Percentiles rank a stretch among this genome's conserved stretches.
Evolutionary conservation across 1,140 invertebrate genomes (phyloP).

Genomic region (Scaptodrosophila lebanonensis): DNA sequence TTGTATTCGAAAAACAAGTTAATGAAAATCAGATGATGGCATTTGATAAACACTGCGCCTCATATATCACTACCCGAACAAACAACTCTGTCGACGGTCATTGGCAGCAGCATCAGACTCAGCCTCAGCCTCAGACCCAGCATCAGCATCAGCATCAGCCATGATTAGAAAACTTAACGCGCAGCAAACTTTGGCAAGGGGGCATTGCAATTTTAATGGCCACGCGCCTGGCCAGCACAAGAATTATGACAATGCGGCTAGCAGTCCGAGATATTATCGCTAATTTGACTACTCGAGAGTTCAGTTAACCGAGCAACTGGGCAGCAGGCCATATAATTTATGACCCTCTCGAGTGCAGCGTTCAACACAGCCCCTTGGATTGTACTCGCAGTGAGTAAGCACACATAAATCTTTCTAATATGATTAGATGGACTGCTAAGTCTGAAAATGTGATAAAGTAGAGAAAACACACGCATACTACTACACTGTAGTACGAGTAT

Average conservation of each 20-base stretch:
- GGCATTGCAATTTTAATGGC: conserved; percentile 64
- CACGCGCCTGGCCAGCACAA: conserved; percentile 40
- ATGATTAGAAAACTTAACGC: conserved; percentile 27
- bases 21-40: conserved; percentile 71
- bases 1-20: conserved; percentile 55
- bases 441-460: too few species aligned
- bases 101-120: too few species aligned
- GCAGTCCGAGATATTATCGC: conserved; percentile 59
- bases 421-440: too few species aligned
- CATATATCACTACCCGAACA: conserved; percentile 48
- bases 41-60: conserved; percentile 56
- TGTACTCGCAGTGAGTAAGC: too few species aligned
- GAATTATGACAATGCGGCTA: conserved; percentile 68
- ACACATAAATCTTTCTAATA: too few species aligned
- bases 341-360: too few species aligned
- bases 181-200: conserved; percentile 17
- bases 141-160: conserved; percentile 8
- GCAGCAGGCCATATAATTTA: too few species aligned
- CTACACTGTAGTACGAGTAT: too few species aligned
- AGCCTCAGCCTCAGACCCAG: too few species aligned
- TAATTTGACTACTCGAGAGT: conserved; percentile 66
- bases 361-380: too few species aligned
- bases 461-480: too few species aligned
- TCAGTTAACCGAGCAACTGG: conserved; percentile 63
- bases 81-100: too few species aligned